A percentile compares a stretch with the other conserved stretches of the same genome.
Evolutionary conservation across 2,888 invertebrate species (phyloP).

Genomic region (Hypsopygia costalis): DNA sequence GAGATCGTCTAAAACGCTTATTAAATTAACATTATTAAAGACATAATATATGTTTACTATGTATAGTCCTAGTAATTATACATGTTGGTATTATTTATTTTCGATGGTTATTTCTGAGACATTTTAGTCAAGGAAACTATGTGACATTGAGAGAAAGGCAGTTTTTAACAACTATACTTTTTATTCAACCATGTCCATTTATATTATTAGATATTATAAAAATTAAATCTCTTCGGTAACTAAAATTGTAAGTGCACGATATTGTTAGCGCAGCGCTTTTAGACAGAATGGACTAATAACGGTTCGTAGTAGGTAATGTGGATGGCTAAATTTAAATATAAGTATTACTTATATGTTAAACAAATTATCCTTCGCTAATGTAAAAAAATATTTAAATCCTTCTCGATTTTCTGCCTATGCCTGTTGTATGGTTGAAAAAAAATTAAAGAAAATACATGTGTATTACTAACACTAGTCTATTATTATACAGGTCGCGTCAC

Average conservation of each 20-base stretch:
- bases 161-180: conserved; percentile 9
- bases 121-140: conserved; percentile 25
- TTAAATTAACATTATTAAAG: conserved; percentile 26
- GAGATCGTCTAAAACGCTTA: conserved; percentile 75
- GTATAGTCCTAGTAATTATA: conserved; percentile 64
- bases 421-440: conserved; percentile 36
- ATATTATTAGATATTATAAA: no score
- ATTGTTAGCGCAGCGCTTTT: conserved; percentile 44
- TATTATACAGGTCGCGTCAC: no score
- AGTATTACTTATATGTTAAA: conserved; percentile 34
- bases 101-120: conserved; percentile 39
- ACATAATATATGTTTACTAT: conserved; percentile 43
- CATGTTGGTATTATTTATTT: conserved; percentile 60
- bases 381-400: conserved; percentile 25
- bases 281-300: conserved; percentile 27
- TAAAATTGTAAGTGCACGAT: conserved; percentile 26
- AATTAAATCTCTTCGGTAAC: background rate
- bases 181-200: conserved; percentile 7
- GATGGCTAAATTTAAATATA: conserved; percentile 24
- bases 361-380: conserved; percentile 34
- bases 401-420: conserved; percentile 31
- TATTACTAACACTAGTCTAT: conserved; percentile 19
- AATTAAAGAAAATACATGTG: conserved; percentile 47
- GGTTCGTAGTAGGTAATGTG: conserved; percentile 17
- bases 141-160: conserved; percentile 28